Percentiles rank a stretch among this genome's conserved stretches.
Evolutionary conservation across 2,113 vertebrate genomes (phyloP).

Genomic region (Chaetops frenatus): DNA sequence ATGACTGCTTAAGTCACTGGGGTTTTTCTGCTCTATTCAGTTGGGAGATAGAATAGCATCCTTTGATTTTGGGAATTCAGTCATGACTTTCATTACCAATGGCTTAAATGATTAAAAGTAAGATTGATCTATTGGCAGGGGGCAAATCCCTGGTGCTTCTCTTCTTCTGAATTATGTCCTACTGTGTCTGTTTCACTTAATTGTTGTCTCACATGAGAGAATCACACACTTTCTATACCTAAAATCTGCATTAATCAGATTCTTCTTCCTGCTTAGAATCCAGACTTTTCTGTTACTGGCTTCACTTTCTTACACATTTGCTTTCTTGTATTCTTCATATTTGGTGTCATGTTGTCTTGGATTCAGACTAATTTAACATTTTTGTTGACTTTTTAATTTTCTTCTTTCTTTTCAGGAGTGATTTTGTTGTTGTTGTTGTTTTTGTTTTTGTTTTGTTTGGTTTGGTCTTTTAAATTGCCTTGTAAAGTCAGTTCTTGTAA

Average conservation of each 20-base stretch:
- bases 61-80: not conserved
- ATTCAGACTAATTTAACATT: not conserved
- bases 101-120: not conserved
- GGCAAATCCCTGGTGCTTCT: not conserved
- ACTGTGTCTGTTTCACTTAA: not conserved
- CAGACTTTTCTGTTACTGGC: not conserved
- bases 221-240: not conserved
- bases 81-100: not conserved
- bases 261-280: not conserved
- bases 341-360: not conserved
- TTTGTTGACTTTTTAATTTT: not conserved
- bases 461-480: not conserved
- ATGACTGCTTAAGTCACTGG: rapidly evolving
- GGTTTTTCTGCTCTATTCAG: not conserved
- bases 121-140: rapidly evolving
- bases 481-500: not conserved
- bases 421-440: not conserved
- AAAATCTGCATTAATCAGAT: not conserved
- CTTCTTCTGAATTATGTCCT: not conserved
- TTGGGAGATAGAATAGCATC: not conserved
- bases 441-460: no score
- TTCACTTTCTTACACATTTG: not conserved
- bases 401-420: not conserved
- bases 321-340: not conserved
- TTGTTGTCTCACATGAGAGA: not conserved